Conservation (phyloP, 2,888 invertebrate species). For the Shargacucullia verbasci region DNA sequence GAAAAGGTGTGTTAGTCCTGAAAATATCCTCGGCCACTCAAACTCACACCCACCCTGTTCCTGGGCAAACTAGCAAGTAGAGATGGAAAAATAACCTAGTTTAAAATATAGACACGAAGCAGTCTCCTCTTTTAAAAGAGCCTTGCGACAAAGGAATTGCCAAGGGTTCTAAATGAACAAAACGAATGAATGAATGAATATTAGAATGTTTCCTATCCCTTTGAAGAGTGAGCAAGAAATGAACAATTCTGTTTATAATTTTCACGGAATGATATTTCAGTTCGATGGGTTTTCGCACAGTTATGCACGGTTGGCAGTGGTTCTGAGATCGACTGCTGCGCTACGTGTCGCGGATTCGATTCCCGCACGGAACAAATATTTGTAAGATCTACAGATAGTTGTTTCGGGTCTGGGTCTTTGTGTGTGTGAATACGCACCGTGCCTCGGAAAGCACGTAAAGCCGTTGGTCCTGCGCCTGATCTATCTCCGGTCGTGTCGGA, state of each 20-base stretch:
- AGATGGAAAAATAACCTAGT: slow-evolving; percentile 73
- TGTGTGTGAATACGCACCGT: too few species aligned
- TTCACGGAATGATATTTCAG: slow-evolving; percentile 26
- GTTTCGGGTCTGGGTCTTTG: too few species aligned
- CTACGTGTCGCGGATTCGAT: too few species aligned
- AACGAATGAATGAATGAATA: slow-evolving; percentile 38
- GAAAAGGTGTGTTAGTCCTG: background rate
- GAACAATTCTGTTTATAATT: slow-evolving; percentile 29
- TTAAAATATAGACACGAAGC: slow-evolving; percentile 57
- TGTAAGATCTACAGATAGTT: too few species aligned
- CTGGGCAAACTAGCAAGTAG: slow-evolving; percentile 61
- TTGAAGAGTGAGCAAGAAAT: slow-evolving; percentile 29
- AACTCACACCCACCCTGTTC: slow-evolving; percentile 33
- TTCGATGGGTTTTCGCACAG: slow-evolving; percentile 3
- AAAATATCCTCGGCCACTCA: slow-evolving; percentile 10
- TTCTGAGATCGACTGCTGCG: too few species aligned
- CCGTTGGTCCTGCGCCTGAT: too few species aligned
- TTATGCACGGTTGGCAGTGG: too few species aligned
- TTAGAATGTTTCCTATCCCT: slow-evolving; percentile 32
- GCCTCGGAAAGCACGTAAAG: too few species aligned
- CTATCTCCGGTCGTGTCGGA: too few species aligned
- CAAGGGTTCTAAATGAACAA: slow-evolving; percentile 42
- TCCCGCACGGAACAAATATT: too few species aligned
- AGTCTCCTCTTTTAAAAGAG: slow-evolving; percentile 21
- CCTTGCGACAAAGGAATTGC: slow-evolving; percentile 30